Base-by-base conservation (phyloP, 2,888 invertebrate species). In the Lysandra bellargus region DNA sequence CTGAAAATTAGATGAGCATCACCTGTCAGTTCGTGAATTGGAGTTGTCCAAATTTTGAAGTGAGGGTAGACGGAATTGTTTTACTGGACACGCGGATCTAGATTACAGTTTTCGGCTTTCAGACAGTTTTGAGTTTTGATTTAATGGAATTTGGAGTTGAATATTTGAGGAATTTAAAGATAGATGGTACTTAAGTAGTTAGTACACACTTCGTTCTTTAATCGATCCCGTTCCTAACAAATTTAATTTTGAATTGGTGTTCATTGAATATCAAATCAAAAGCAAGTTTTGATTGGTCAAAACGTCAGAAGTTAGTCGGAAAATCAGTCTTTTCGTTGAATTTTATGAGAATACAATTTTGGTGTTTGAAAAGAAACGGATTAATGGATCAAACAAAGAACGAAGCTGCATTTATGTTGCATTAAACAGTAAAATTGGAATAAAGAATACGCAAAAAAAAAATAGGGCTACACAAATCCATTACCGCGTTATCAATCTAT, bases 1-100 rank as follows among this genome's bases (percentile, higher is more conserved):
- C 61, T 75, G 74, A 30, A 79, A 83, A 86, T 87, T 88, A 87
- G 85, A 86, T 83, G 81, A 83, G 84, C 79, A 83, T 85, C 86
- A 85, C 83, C 85, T 87, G 88, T 84, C 81, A 82, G 75, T 79
- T 77, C 76, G 73, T 75, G 60, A 61, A 79, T 74, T 40, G 78
- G 64, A 78, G 23, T 78, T 57, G 76, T 30, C 53, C 17, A 53
- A 76, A 76, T 33, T 57, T 57, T 30, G 76, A 76, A 76, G 57
- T 57, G 53, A 53, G 53, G 76, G 44, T 6, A 53, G 76, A 76
- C 5, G 57, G 76, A 76, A 76, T 76, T 76, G 76, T 57, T 69
- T 69, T 69, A 69, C 69, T 37, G 33, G 14, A 5, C 69, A 64
- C 4, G 30, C 4, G 64, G 33, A 14, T 14, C 33, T 69, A 37